Evolutionary conservation across 2,797 vertebrate species (phyloP).

Genomic region (Anguilla obscura): DNA sequence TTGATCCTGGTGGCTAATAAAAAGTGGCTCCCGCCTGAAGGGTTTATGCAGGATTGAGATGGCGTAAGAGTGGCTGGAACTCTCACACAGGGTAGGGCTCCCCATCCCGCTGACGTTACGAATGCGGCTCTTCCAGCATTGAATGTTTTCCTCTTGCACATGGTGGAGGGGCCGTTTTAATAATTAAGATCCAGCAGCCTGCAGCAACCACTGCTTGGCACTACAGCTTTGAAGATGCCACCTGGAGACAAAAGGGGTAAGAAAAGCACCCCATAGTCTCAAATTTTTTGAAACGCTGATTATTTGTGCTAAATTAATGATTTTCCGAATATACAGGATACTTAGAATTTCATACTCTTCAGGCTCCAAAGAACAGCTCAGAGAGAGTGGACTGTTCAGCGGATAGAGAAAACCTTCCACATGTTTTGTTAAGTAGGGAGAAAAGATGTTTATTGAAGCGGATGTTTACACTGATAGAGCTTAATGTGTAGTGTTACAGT

Average conservation of each 20-base stretch:
- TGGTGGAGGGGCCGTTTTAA: background rate
- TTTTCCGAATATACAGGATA: background rate
- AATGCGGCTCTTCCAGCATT: background rate
- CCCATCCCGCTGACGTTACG: background rate
- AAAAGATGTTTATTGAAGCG: background rate
- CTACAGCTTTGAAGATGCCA: background rate
- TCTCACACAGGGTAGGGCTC: background rate
- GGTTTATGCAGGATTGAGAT: background rate
- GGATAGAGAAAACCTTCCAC: background rate
- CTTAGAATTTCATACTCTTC: background rate
- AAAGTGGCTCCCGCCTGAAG: background rate
- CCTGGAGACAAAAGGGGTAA: conserved; percentile 12
- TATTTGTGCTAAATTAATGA: conserved; percentile 13
- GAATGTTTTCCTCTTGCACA: background rate
- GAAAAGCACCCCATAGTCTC: background rate
- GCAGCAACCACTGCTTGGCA: background rate
- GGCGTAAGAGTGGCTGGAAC: background rate
- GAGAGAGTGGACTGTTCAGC: background rate
- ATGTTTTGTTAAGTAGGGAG: background rate
- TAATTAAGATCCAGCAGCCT: background rate
- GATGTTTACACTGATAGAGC: background rate
- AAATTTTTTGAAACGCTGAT: background rate
- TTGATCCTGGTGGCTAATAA: background rate
- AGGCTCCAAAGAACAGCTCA: background rate
- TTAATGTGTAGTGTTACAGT: background rate